Percentiles rank a stretch among this genome's conserved stretches.
phyloP scores from a whole-genome alignment of 2,888 invertebrate genomes.

The Baccha elongata region DNA sequence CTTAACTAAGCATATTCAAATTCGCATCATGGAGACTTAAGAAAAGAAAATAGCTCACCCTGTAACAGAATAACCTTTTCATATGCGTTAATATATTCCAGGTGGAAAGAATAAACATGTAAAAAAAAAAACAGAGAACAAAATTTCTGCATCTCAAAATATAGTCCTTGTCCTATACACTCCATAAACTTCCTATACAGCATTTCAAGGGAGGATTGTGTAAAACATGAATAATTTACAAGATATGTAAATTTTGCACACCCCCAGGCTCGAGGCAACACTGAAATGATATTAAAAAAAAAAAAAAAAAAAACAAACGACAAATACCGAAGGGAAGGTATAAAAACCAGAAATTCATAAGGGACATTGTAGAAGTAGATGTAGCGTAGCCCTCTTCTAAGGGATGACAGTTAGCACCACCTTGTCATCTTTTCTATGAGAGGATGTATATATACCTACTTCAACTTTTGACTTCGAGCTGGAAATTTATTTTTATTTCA shows the following conservation, averaged over 20 bases:
- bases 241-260: slow-evolving; percentile 65
- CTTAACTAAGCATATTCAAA: slow-evolving; percentile 38
- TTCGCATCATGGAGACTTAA: slow-evolving; percentile 10
- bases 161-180: background rate
- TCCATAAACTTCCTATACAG: background rate
- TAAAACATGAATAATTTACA: slow-evolving; percentile 68
- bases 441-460: slow-evolving; percentile 16
- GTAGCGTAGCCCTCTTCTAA: slow-evolving; percentile 12
- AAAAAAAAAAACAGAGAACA: slow-evolving; percentile 7
- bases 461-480: slow-evolving; percentile 54
- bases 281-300: slow-evolving; percentile 6
- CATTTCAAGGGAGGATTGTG: background rate
- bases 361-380: background rate
- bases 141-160: slow-evolving; percentile 28
- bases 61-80: slow-evolving; percentile 19
- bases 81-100: slow-evolving; percentile 35
- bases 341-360: slow-evolving; percentile 3
- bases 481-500: slow-evolving; percentile 63
- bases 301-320: slow-evolving; percentile 25
- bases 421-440: slow-evolving; percentile 45
- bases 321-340: slow-evolving; percentile 1
- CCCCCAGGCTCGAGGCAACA: slow-evolving; percentile 29
- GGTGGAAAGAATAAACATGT: slow-evolving; percentile 27
- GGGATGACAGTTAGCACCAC: slow-evolving; percentile 56
- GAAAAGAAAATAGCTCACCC: slow-evolving; percentile 46